These are phyloP conservation scores for Varanus komodoensis DNA, from an alignment of 2,113 vertebrate species.

Conservation along the genomic window DNA sequence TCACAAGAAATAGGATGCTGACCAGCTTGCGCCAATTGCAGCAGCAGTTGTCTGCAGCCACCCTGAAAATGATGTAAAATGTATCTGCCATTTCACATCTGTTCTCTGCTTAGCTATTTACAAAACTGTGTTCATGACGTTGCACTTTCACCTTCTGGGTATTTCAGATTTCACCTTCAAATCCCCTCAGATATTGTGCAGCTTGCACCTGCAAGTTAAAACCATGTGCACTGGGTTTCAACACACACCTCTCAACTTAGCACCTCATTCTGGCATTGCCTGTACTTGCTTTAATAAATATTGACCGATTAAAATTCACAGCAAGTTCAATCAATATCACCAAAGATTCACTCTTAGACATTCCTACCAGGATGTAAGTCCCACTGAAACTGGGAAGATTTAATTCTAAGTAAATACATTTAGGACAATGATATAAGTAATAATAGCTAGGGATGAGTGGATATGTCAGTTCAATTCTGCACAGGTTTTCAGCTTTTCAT, in stretches of 20 bases:
- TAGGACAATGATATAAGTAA: too few species aligned
- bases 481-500: too few species aligned
- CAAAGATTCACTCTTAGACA: not conserved
- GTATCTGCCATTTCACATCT: not conserved
- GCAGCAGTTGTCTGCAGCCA: not conserved
- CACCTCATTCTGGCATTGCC: not conserved
- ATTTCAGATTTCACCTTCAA: slow-evolving; percentile 17
- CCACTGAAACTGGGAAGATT: too few species aligned
- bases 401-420: too few species aligned
- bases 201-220: not conserved
- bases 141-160: not conserved
- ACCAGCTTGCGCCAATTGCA: not conserved
- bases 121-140: not conserved
- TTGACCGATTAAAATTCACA: not conserved
- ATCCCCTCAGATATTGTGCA: not conserved
- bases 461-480: too few species aligned
- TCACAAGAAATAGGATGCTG: not conserved
- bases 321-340: not conserved
- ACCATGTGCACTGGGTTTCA: not conserved
- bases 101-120: not conserved
- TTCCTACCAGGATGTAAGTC: not conserved
- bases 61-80: not conserved
- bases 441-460: too few species aligned
- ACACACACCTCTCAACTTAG: not conserved
- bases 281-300: not conserved